phyloP scores from a whole-genome alignment of 2,113 vertebrate species.

The Mystacornis crossleyi region DNA sequence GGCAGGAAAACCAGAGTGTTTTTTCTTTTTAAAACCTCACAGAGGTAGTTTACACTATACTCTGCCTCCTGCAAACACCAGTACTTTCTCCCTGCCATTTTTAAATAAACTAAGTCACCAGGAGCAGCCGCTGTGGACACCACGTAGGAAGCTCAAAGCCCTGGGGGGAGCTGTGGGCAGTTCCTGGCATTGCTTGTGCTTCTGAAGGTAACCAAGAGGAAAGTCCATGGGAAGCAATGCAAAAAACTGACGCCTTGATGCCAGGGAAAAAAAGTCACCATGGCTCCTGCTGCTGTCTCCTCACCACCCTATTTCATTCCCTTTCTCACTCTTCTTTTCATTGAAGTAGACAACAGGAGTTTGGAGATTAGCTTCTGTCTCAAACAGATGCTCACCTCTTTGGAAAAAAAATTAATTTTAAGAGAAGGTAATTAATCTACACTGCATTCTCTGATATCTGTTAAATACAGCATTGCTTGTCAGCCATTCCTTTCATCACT shows the following conservation, averaged over 20 bases:
- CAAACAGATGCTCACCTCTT: neutral
- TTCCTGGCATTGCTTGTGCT: neutral
- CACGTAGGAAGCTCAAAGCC: neutral
- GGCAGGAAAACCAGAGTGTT: neutral
- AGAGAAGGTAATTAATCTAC: neutral
- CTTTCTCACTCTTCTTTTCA: neutral
- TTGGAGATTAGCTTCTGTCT: neutral
- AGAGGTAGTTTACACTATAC: neutral
- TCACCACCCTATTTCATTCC: neutral
- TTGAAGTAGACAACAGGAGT: neutral
- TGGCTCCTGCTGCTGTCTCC: neutral
- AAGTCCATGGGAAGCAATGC: neutral
- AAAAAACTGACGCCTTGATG: neutral
- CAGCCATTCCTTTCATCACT: neutral
- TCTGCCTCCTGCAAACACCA: neutral
- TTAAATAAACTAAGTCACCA: slow-evolving; percentile 7
- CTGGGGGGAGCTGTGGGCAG: neutral
- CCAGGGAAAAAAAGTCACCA: neutral
- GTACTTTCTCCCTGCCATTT: neutral
- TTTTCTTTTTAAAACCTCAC: neutral
- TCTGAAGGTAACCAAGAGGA: neutral
- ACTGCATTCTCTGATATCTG: neutral
- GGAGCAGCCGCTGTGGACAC: neutral
- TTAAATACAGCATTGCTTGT: neutral
- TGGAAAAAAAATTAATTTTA: neutral